Conservation (phyloP, 2,888 invertebrate species). For the Cosmorhoe ocellata region DNA sequence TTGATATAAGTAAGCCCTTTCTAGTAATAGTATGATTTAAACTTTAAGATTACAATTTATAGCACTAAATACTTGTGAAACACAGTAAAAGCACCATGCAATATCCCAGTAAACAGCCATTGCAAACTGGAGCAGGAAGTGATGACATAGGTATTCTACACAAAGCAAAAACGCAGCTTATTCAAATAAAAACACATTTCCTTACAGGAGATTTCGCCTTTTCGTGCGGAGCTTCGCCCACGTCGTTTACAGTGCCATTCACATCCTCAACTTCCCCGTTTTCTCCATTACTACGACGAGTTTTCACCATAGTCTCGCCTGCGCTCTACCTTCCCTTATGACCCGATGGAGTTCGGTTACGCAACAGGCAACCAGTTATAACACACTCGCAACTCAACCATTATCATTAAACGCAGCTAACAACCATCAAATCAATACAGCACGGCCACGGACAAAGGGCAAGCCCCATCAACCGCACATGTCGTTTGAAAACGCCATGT, state of each 20-base stretch:
- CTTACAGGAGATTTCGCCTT: constrained; percentile 70
- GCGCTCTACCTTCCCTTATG: constrained; percentile 61
- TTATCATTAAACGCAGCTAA: constrained; percentile 45
- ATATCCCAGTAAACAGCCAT: constrained; percentile 45
- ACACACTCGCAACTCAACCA: constrained; percentile 52
- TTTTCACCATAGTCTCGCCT: constrained; percentile 78
- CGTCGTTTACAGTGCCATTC: constrained; percentile 74
- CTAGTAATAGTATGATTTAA: too few species aligned
- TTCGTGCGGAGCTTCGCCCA: constrained; percentile 75
- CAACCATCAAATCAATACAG: constrained; percentile 53
- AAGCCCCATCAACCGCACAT: constrained; percentile 74
- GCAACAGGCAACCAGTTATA: constrained; percentile 54
- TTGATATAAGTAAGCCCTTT: too few species aligned
- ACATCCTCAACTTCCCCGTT: constrained; percentile 78
- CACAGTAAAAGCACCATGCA: constrained; percentile 62
- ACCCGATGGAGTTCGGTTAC: constrained; percentile 57
- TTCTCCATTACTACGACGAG: constrained; percentile 80
- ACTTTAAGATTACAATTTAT: neutral
- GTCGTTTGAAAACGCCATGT: constrained; percentile 77
- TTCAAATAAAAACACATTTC: constrained; percentile 48
- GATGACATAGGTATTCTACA: constrained; percentile 45
- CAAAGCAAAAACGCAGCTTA: constrained; percentile 52
- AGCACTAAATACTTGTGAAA: constrained; percentile 11
- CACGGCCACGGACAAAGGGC: constrained; percentile 61
- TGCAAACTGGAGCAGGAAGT: constrained; percentile 65